Base-by-base conservation (phyloP, 2,888 invertebrate species). In the Aphodius sticticus region DNA sequence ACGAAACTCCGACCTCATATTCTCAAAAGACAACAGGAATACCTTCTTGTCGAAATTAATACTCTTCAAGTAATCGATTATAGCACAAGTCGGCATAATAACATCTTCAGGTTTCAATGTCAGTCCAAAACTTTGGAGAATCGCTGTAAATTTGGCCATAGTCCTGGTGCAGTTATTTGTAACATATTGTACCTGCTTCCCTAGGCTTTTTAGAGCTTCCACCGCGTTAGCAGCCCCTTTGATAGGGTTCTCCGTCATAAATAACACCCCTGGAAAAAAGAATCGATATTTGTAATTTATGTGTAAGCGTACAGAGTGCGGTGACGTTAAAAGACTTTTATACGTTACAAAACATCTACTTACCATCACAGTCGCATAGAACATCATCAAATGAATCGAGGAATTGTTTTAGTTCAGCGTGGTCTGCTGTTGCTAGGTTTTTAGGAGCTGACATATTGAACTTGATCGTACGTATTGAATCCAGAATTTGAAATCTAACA, bases 361-460 rank as follows among this genome's bases (percentile, higher is more conserved):
- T 87, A 91, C 92, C 93, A 87, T 93, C 92, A 84, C 92, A 92
- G 83, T 93, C 93, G 77, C 91, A 91, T 72, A 93, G 86, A 77
- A 93, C 89, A 71, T 89, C 89, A 83, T 93, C 92, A 81, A 92
- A 91, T 38, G 90, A 90, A 76, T 90, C 86, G 1, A 92, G 80
- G 79, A 90, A 90, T 69, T 84, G 81, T 69, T 83, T 83, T 81
- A 88, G 84, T 84, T 89, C 88, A 76, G 77, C 76, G 35, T 76
- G 16, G 35, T 37, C 80, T n/a, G 80, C 70, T 16, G 72, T 72
- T 5, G 81, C 78, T 53, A 83, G 69, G 79, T 83, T 76, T 15
- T 26, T 74, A 36, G 74, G 74, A 12, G n/a, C n/a, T 6, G 36
- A 26, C 74, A 74, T 74, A 6, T 74, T 26, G 12, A 14, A 14